Conservation (phyloP, 2,113 vertebrate genomes). For the Sander vitreus region DNA sequence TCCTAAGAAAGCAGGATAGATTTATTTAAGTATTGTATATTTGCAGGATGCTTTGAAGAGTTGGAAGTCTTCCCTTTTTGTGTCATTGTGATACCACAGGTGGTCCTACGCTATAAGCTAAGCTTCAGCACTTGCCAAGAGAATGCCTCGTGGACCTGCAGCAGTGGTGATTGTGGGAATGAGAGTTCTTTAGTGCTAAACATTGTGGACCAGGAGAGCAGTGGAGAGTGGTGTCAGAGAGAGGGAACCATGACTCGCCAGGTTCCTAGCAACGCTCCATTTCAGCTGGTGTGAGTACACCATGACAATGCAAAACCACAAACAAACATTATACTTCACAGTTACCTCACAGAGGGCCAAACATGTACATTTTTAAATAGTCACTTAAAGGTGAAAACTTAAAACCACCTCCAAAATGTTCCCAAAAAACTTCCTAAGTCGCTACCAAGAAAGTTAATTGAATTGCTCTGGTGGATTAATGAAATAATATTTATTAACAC, state of each 20-base stretch:
- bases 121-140: not conserved
- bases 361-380: too few relatives aligned
- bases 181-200: fast-evolving
- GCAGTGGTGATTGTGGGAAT: not conserved
- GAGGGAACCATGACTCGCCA: not conserved
- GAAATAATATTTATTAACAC: not conserved
- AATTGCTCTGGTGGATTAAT: not conserved
- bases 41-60: too few relatives aligned
- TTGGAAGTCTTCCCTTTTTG: too few relatives aligned
- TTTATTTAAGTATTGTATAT: too few relatives aligned
- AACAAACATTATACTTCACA: too few relatives aligned
- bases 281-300: not conserved
- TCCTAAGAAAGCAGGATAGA: too few relatives aligned
- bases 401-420: too few relatives aligned
- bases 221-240: slow-evolving; percentile 20
- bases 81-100: slow-evolving; percentile 13
- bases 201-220: fast-evolving
- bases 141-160: too few relatives aligned
- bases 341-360: too few relatives aligned
- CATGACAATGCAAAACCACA: not conserved
- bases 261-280: not conserved
- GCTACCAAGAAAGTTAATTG: too few relatives aligned
- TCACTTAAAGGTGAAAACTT: too few relatives aligned
- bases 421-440: too few relatives aligned
- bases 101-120: slow-evolving; percentile 31